Evolutionary conservation across 2,888 invertebrate genomes (phyloP).

Genomic region (Busseola fusca): DNA sequence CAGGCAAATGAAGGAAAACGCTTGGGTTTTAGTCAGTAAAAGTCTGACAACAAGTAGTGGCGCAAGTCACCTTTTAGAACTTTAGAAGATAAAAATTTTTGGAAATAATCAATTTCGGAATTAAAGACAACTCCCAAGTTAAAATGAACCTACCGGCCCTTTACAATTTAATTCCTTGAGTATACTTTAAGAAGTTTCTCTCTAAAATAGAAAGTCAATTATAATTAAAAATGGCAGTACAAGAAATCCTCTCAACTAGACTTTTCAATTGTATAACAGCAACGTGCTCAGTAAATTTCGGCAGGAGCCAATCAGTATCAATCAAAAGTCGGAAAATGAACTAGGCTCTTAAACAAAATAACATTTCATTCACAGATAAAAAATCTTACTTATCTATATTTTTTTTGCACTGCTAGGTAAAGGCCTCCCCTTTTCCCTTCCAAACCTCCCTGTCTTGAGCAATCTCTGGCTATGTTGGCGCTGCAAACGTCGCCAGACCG

Average conservation of each 20-base stretch:
- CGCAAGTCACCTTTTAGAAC: too few species aligned
- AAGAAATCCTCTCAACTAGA: background rate
- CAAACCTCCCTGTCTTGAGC: too few species aligned
- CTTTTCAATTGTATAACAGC: background rate
- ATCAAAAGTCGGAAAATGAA: background rate
- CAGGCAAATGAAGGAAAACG: too few species aligned
- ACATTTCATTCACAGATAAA: too few species aligned
- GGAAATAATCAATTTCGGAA: background rate
- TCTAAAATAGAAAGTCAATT: background rate
- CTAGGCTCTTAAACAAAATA: too few species aligned
- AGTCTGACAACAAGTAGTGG: too few species aligned
- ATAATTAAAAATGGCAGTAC: background rate
- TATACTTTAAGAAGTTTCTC: background rate
- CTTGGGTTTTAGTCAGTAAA: too few species aligned
- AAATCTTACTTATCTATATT: too few species aligned
- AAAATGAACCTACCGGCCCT: background rate
- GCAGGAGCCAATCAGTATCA: conserved; percentile 9
- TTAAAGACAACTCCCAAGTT: background rate
- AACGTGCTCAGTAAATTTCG: conserved; percentile 8
- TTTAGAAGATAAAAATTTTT: background rate
- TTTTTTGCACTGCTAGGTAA: too few species aligned
- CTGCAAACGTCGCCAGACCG: too few species aligned
- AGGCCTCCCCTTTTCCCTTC: too few species aligned
- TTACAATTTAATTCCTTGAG: background rate
- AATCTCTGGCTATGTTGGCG: too few species aligned